Percentiles rank a stretch among this genome's conserved stretches.
Evolutionary conservation across 1,140 invertebrate species (phyloP).

Genomic region (Lithobius niger): DNA sequence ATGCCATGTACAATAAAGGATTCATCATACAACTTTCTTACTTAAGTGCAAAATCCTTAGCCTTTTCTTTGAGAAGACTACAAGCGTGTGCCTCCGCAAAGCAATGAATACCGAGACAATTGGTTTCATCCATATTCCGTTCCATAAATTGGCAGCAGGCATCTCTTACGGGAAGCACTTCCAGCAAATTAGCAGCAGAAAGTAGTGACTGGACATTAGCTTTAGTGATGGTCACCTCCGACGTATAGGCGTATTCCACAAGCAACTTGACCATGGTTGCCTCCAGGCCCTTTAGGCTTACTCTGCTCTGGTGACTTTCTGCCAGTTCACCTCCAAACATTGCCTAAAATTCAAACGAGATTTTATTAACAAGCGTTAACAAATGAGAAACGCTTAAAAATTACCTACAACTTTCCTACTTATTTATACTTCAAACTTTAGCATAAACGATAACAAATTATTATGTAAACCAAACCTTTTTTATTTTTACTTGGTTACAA

Average conservation of each 20-base stretch:
- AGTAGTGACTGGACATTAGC: slow-evolving; percentile 41
- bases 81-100: slow-evolving; percentile 43
- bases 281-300: slow-evolving; percentile 40
- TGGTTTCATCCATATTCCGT: slow-evolving; percentile 40
- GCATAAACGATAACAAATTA: no score
- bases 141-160: slow-evolving; percentile 40
- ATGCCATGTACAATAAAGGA: no score
- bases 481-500: no score
- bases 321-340: slow-evolving; percentile 16
- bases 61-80: slow-evolving; percentile 34
- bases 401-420: no score
- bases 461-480: no score
- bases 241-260: slow-evolving; percentile 43
- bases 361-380: no score
- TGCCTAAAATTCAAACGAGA: slow-evolving; percentile 14
- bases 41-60: slow-evolving; percentile 31
- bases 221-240: slow-evolving; percentile 37
- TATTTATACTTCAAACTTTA: no score
- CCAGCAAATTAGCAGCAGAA: slow-evolving; percentile 43
- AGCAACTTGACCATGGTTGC: slow-evolving; percentile 32
- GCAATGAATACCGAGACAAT: slow-evolving; percentile 42
- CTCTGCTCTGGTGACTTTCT: slow-evolving; percentile 31
- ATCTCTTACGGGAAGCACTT: slow-evolving; percentile 37
- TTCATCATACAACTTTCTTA: no score
- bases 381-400: no score